These are phyloP conservation scores for Sitodiplosis mosellana DNA, from an alignment of 1,140 invertebrate species.

Conservation along the genomic window DNA sequence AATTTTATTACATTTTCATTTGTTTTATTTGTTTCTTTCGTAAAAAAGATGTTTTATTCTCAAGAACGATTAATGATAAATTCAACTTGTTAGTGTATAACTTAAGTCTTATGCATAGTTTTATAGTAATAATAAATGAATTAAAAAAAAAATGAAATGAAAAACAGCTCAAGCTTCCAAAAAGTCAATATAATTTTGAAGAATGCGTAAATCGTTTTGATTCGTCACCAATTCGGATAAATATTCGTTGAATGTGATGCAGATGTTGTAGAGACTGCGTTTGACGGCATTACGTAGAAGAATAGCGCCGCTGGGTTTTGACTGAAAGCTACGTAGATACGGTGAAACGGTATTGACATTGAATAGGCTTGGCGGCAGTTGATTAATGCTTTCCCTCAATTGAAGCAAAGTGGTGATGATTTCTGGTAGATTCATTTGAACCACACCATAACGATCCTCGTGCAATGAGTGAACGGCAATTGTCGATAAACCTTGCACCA, in stretches of 20 bases:
- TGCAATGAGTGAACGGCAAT: conserved; percentile 43
- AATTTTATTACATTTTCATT: too few species aligned
- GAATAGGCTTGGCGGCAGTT: conserved; percentile 42
- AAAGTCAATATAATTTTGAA: conserved; percentile 30
- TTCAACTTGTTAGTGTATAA: too few species aligned
- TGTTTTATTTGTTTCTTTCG: too few species aligned
- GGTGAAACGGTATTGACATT: conserved; percentile 35
- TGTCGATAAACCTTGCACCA: conserved; percentile 44
- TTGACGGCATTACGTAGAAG: conserved; percentile 41
- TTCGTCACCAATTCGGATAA: conserved; percentile 42
- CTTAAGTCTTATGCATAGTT: too few species aligned
- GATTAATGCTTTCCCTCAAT: conserved; percentile 49
- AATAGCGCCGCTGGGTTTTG: conserved; percentile 23
- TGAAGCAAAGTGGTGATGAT: conserved; percentile 44
- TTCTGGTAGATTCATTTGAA: conserved; percentile 50
- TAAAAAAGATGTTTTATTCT: too few species aligned
- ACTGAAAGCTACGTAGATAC: conserved; percentile 34
- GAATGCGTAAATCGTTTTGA: conserved; percentile 25
- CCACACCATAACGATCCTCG: conserved; percentile 62
- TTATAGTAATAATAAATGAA: background rate
- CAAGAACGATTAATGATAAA: too few species aligned
- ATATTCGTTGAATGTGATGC: conserved; percentile 44
- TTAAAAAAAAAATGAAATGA: background rate
- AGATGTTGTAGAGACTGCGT: conserved; percentile 55
- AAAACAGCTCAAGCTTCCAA: conserved; percentile 24